These are phyloP conservation scores for Autographa pulchrina DNA, from an alignment of 2,888 invertebrate species.

Conservation along the genomic window DNA sequence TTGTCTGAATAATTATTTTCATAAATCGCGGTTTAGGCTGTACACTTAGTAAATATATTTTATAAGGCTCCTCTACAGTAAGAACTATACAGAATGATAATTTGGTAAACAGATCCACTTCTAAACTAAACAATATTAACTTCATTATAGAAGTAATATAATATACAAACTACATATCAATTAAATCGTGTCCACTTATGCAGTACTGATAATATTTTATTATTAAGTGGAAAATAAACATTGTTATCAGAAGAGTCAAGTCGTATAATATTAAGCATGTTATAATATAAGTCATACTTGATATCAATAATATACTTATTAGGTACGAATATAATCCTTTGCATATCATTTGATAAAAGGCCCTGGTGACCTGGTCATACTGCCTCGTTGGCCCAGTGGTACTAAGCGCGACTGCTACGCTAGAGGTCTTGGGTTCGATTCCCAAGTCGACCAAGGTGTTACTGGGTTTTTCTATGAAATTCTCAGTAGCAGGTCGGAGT, in stretches of 20 bases:
- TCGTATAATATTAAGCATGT: slow-evolving; percentile 11
- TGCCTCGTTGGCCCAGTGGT: too few relatives aligned
- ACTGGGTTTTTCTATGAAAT: too few relatives aligned
- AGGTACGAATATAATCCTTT: too few relatives aligned
- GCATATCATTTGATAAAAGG: too few relatives aligned
- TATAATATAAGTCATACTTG: neutral
- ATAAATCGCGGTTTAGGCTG: too few relatives aligned
- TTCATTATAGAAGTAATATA: neutral
- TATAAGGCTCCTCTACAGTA: neutral
- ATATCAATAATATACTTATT: neutral
- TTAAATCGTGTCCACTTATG: neutral
- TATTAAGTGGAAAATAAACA: slow-evolving; percentile 12
- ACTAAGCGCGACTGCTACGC: too few relatives aligned
- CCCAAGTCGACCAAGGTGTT: too few relatives aligned
- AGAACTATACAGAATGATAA: neutral
- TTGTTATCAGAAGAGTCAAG: slow-evolving; percentile 30
- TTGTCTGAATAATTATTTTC: too few relatives aligned
- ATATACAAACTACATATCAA: neutral
- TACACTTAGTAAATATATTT: too few relatives aligned
- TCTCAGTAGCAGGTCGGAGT: too few relatives aligned
- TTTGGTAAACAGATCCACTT: neutral
- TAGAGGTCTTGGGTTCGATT: too few relatives aligned
- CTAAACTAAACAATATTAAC: neutral
- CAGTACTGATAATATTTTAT: neutral
- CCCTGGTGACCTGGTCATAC: too few relatives aligned